These are phyloP conservation scores for Lydus trimaculatus DNA, from an alignment of 2,888 invertebrate species.

Conservation along the genomic window DNA sequence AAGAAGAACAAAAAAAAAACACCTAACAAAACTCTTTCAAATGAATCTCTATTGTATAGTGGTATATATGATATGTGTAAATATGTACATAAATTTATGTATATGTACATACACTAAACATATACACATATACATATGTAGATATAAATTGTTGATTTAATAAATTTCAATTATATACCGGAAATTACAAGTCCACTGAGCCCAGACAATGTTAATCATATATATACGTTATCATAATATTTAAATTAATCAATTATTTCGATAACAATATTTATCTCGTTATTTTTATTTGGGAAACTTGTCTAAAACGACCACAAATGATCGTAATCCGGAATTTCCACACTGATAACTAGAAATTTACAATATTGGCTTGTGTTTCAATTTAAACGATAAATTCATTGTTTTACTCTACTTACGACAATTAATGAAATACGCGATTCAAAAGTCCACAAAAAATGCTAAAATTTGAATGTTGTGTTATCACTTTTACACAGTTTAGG, in stretches of 20 bases:
- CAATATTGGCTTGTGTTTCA: too few relatives aligned
- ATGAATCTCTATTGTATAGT: background rate
- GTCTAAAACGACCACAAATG: background rate
- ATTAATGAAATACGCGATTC: too few relatives aligned
- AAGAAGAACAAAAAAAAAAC: too few relatives aligned
- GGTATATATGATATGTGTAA: background rate
- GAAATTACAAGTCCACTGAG: background rate
- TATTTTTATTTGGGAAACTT: background rate
- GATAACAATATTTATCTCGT: background rate
- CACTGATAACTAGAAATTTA: too few relatives aligned
- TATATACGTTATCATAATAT: background rate
- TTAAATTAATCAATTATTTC: background rate
- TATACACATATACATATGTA: background rate
- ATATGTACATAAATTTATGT: background rate
- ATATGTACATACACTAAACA: background rate
- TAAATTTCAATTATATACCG: slow-evolving; percentile 3
- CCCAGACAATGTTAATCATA: background rate
- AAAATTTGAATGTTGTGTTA: too few relatives aligned
- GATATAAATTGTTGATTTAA: slow-evolving; percentile 1
- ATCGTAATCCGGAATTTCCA: too few relatives aligned
- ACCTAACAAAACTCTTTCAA: background rate
- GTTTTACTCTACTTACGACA: too few relatives aligned
- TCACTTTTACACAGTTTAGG: too few relatives aligned
- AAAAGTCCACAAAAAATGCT: too few relatives aligned
- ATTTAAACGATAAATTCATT: too few relatives aligned